Base-by-base conservation (phyloP, 35 echinoderm and acorn worm genomes). In the Lytechinus variegatus region DNA sequence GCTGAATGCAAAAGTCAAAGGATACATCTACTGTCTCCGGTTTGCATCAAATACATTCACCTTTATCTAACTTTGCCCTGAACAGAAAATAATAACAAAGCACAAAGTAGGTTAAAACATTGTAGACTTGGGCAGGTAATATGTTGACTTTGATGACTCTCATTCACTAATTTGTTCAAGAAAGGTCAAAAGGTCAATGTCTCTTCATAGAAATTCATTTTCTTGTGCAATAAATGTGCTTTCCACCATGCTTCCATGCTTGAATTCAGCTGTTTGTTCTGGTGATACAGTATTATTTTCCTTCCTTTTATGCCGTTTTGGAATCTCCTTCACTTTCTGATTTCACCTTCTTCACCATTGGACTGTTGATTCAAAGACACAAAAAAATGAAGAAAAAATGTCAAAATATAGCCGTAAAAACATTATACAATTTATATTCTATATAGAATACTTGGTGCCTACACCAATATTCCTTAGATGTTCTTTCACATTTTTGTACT, bases 311-410 rank as follows among this genome's bases (percentile, higher is more conserved):
- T 52, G 87, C 87, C 4, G 87, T 89, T 29, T 89, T 89, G 87
- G 87, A 89, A 33, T 89, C 87, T 8, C 28, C 27, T 28, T 89
- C 87, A 10, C 2, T 89, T 27, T 89, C 87, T 52, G 28, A 27
- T 89, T 89, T 89, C 11, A 89, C 87, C 27, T 89, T 89, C 87
- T 89, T 89, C 87, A 33, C 87, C 28, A 53, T 33, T 6, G 87
- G 87, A 89, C 87, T 89, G 87, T 53, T 11, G 11, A 11, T 56
- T 56, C 8, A 11, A 56, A 87, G 86, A 87, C 24, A 87, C 24
- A 21, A 9, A 21, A 87, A n/a, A 87, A 0, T 9, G 3, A 87
- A 5, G 3, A n/a, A 87, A 10, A 87, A n/a, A 87, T 44, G 33
- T 44, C 86, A 88, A 27, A 88, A 28, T 27, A 44, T 44, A 44